Percentiles rank a stretch among this genome's conserved stretches.
Conservation (phyloP, 2,888 invertebrate genomes). For the Terebella lapidaria region DNA sequence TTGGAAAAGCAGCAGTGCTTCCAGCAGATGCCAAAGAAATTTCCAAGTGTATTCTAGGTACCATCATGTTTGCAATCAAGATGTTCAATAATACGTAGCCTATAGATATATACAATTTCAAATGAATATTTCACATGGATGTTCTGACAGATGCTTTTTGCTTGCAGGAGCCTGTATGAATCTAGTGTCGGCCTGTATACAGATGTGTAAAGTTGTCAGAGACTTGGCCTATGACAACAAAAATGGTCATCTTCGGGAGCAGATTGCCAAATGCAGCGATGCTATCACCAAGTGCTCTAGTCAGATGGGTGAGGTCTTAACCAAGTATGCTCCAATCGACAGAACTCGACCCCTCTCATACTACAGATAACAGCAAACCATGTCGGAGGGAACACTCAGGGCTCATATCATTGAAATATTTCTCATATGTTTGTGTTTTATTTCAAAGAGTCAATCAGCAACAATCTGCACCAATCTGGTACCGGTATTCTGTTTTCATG, state of each 20-base stretch:
- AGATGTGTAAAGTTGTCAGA: slow-evolving; percentile 41
- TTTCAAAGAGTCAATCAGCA: too few relatives aligned
- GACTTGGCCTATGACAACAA: slow-evolving; percentile 38
- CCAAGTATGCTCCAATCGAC: background rate
- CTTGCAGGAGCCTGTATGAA: slow-evolving; percentile 50
- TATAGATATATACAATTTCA: too few relatives aligned
- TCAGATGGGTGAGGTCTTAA: slow-evolving; percentile 30
- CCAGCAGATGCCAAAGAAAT: slow-evolving; percentile 35
- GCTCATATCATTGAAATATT: background rate
- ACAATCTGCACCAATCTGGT: too few relatives aligned
- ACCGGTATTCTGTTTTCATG: too few relatives aligned
- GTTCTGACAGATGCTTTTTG: too few relatives aligned
- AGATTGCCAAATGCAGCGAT: slow-evolving; percentile 31
- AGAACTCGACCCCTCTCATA: background rate
- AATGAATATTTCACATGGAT: too few relatives aligned
- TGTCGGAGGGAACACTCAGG: background rate
- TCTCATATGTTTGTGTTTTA: too few relatives aligned
- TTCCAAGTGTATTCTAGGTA: slow-evolving; percentile 43
- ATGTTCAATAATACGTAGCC: too few relatives aligned
- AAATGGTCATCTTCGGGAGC: slow-evolving; percentile 29
- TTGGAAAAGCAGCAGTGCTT: slow-evolving; percentile 40
- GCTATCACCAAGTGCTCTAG: slow-evolving; percentile 30
- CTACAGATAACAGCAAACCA: background rate
- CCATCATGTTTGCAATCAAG: too few relatives aligned
- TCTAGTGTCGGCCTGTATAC: slow-evolving; percentile 46